Evolutionary conservation across 2,113 vertebrate genomes (phyloP).

Genomic region (Zeus faber): DNA sequence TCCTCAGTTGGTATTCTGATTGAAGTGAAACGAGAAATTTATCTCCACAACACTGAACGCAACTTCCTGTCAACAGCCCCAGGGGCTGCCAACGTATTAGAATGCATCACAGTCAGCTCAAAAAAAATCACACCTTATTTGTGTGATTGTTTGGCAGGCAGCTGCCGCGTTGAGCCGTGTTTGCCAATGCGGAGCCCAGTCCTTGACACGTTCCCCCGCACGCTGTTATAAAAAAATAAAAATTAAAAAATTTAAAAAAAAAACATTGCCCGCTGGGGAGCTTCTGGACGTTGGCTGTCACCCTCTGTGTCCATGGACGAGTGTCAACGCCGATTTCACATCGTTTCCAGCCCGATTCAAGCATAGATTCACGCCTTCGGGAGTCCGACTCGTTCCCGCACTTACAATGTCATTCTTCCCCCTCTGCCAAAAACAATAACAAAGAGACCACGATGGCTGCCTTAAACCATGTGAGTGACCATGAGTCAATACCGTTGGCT

Average conservation of each 20-base stretch:
- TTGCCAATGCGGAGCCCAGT: slow-evolving; percentile 41
- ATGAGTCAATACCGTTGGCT: too few relatives aligned
- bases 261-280: slow-evolving; percentile 50
- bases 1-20: too few relatives aligned
- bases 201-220: slow-evolving; percentile 37
- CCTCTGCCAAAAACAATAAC: too few relatives aligned
- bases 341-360: slow-evolving; percentile 35
- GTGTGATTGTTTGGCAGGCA: slow-evolving; percentile 25
- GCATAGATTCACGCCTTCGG: too few relatives aligned
- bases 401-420: too few relatives aligned
- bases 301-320: too few relatives aligned
- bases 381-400: too few relatives aligned
- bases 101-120: not conserved
- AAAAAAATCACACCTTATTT: slow-evolving; percentile 37
- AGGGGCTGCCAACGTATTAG: too few relatives aligned
- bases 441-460: too few relatives aligned
- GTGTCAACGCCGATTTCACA: slow-evolving; percentile 23
- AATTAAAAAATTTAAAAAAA: not conserved
- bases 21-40: too few relatives aligned
- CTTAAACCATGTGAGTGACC: too few relatives aligned
- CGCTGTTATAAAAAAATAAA: not conserved
- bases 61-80: too few relatives aligned
- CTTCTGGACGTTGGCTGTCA: slow-evolving; percentile 49
- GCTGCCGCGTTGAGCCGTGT: slow-evolving; percentile 40
- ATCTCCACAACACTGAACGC: not conserved